Conservation (phyloP, 2,113 vertebrate genomes). For the Trematocara variabile region DNA sequence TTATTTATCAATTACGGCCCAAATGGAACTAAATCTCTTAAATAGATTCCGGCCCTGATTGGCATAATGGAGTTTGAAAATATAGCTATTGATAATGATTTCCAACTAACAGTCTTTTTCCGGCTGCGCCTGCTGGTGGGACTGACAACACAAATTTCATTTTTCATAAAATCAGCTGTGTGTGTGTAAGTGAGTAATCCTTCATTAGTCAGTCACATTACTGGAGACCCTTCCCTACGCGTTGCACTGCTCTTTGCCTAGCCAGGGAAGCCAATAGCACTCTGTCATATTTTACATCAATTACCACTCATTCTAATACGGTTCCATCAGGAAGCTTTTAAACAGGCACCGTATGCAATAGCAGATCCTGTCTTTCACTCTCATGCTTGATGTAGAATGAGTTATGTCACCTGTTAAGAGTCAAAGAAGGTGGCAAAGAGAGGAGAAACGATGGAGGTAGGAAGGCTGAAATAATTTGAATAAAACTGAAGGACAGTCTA, state of each 20-base stretch:
- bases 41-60: conserved; percentile 95
- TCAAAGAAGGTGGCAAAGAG: conserved; percentile 12
- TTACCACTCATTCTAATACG: conserved; percentile 95
- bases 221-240: conserved; percentile 68
- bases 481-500: conserved; percentile 89
- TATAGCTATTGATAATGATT: conserved; percentile 99
- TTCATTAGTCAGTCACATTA: conserved; percentile 99
- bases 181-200: conserved; percentile 88
- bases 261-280: conserved; percentile 93
- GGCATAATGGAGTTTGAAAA: conserved; percentile 99
- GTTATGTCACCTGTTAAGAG: conserved; percentile 85
- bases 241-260: conserved; percentile 82
- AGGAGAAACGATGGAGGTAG: conserved; percentile 24
- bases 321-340: conserved; percentile 93
- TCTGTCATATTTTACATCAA: conserved; percentile 99
- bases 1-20: conserved; percentile 99
- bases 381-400: conserved; percentile 75
- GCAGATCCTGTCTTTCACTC: conserved; percentile 70
- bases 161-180: conserved; percentile 96
- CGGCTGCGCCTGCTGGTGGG: conserved; percentile 89
- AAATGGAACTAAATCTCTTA: conserved; percentile 99
- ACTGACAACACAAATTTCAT: conserved; percentile 97
- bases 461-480: conserved; percentile 66
- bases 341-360: conserved; percentile 91
- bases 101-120: conserved; percentile 96